phyloP scores from a whole-genome alignment of 1,140 invertebrate genomes.

The Myzus persicae region DNA sequence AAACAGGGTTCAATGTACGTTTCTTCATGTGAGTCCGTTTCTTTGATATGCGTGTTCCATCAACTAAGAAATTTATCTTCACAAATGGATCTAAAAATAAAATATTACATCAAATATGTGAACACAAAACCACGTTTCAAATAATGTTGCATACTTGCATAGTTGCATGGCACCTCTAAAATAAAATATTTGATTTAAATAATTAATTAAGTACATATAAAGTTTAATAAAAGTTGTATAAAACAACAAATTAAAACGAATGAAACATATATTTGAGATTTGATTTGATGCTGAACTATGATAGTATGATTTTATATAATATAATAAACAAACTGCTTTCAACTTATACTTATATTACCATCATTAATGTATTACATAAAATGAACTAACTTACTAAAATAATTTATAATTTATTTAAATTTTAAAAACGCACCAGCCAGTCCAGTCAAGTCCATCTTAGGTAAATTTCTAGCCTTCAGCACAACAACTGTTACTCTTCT shows the following conservation, averaged over 20 bases:
- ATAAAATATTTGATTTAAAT: neutral
- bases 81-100: slow-evolving; percentile 80
- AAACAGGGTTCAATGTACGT: slow-evolving; percentile 95
- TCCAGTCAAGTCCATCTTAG: slow-evolving; percentile 95
- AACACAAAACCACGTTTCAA: neutral
- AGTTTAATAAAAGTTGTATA: neutral
- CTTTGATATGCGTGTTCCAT: slow-evolving; percentile 96
- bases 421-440: slow-evolving; percentile 71
- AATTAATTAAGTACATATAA: no score
- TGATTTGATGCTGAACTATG: neutral
- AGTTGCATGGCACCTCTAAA: neutral
- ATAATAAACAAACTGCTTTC: neutral
- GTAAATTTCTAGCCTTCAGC: slow-evolving; percentile 90
- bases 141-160: no score
- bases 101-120: neutral
- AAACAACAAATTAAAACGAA: neutral
- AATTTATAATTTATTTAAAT: neutral
- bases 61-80: slow-evolving; percentile 96
- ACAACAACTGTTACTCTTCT: slow-evolving; percentile 89
- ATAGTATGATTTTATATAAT: neutral
- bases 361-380: neutral
- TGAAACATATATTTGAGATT: neutral
- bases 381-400: neutral
- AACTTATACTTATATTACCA: neutral
- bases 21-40: slow-evolving; percentile 99